Base-by-base conservation (phyloP, 2,797 vertebrate genomes). In the Thaleichthys pacificus region DNA sequence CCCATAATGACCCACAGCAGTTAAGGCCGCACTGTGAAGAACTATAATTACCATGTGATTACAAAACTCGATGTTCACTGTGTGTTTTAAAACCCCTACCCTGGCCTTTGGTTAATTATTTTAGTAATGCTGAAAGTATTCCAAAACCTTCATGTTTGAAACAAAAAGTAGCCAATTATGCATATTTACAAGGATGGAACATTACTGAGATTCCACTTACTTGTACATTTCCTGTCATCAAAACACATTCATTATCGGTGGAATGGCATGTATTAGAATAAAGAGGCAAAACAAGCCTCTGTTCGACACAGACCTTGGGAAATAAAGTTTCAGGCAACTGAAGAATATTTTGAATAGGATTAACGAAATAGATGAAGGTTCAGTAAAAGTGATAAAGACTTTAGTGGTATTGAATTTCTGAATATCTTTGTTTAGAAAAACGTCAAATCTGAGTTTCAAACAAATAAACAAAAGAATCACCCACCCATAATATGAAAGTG, bases 41-140 rank as follows among this genome's bases (percentile, higher is more conserved):
- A 91, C 88, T 89, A 85, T 93, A 93, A 94, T 94, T 93, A 91
- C 87, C 79, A 76, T 85, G 88, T 91, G 89, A 93, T 93, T 93
- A 92, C 89, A 85, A 91, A 93, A 93, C 84, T 88, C 89, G 84
- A 84, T 83, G 84, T 88, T 86, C 91, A 86, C 84, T 74, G 77
- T 77, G 66, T 84, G 86, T 86, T 91, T 89, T 83, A 86, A 88
- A 91, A 86, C 87, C 85, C 85, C 77, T 83, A 91, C 84, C 71
- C 80, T 79, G 72, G 80, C 80, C 83, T 85, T 80, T 82, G 79
- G 82, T 86, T 90, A 91, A 91, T 93, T 92, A 89, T 75, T 83
- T 84, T 77, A 80, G 84, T 76, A 80, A 90, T 86, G 84, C 85
- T 78, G 83, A 77, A 92, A 90, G 78, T 87, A 89, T 89, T 88